Percentiles rank a stretch among this genome's conserved stretches.
phyloP scores from a whole-genome alignment of 2,888 invertebrate species.

The Nudaria mundana region DNA sequence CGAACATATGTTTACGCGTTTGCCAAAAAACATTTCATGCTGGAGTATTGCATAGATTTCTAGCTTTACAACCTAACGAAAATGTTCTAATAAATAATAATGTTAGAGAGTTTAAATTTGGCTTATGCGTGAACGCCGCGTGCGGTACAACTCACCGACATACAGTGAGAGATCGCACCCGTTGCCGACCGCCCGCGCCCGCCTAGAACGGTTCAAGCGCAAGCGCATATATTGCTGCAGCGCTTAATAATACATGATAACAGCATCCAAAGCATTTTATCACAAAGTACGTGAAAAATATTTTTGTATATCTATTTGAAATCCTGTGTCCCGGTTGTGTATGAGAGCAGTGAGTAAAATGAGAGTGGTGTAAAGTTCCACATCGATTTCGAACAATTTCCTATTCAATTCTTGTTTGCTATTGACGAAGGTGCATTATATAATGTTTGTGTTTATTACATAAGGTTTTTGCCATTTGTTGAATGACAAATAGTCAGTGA shows the following conservation, averaged over 20 bases:
- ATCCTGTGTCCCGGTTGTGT: constrained; percentile 4
- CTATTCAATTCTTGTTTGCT: neutral
- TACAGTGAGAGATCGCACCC: constrained; percentile 46
- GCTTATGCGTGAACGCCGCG: constrained; percentile 37
- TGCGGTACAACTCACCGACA: constrained; percentile 21
- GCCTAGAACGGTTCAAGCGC: constrained; percentile 18
- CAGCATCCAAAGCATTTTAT: constrained; percentile 7
- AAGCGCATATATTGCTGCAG: constrained; percentile 24
- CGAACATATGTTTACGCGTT: constrained; percentile 38
- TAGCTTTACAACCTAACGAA: constrained; percentile 59
- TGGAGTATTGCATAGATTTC: constrained; percentile 42
- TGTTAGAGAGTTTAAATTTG: constrained; percentile 53
- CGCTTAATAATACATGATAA: constrained; percentile 10
- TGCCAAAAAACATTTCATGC: constrained; percentile 55
- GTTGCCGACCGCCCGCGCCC: constrained; percentile 30
- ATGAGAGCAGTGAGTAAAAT: neutral
- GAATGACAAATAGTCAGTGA: no score
- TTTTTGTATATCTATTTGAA: constrained; percentile 1
- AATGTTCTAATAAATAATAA: constrained; percentile 72
- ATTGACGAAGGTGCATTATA: neutral
- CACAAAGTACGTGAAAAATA: constrained; percentile 25
- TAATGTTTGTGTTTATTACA: neutral
- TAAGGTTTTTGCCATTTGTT: neutral
- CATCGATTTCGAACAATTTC: neutral
- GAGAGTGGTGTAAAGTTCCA: neutral